Conservation (phyloP, 1,140 invertebrate genomes). For the Anoplolepis gracilipes region DNA sequence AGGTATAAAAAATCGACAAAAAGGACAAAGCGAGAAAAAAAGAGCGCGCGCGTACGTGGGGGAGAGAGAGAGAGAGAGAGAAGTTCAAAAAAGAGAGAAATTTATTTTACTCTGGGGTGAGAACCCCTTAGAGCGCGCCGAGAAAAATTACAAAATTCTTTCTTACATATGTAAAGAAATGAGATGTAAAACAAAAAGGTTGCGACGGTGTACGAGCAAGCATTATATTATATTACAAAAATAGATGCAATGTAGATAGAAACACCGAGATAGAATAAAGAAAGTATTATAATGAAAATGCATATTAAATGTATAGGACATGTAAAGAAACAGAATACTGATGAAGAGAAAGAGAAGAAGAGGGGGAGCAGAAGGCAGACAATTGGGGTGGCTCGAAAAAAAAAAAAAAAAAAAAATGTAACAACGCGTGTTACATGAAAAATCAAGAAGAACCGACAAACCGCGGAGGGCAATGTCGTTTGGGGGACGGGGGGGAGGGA, state of each 20-base stretch:
- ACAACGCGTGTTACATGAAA: constrained; percentile 40
- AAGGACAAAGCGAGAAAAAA: constrained; percentile 58
- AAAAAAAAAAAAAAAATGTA: constrained; percentile 18
- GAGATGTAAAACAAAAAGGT: not conserved
- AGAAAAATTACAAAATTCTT: constrained; percentile 33
- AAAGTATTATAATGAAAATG: not conserved
- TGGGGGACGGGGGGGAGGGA: not conserved
- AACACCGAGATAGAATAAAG: not conserved
- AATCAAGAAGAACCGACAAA: constrained; percentile 15
- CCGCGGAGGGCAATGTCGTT: not conserved
- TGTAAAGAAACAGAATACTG: not conserved
- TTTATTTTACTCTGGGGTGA: constrained; percentile 36
- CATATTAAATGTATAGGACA: not conserved
- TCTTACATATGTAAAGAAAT: not conserved
- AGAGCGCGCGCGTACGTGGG: constrained; percentile 18
- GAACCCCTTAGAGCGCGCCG: not conserved
- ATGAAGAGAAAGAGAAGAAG: not conserved
- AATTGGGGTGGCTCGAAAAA: constrained; percentile 38
- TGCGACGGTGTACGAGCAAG: not conserved
- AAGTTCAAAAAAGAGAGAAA: constrained; percentile 32
- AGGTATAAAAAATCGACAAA: constrained; percentile 46
- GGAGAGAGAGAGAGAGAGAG: not conserved
- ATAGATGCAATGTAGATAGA: not conserved
- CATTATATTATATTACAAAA: not conserved
- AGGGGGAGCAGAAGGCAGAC: not conserved